Percentiles rank a stretch among this genome's conserved stretches.
Conservation (phyloP, 2,113 vertebrate genomes). For the Chionis minor region DNA sequence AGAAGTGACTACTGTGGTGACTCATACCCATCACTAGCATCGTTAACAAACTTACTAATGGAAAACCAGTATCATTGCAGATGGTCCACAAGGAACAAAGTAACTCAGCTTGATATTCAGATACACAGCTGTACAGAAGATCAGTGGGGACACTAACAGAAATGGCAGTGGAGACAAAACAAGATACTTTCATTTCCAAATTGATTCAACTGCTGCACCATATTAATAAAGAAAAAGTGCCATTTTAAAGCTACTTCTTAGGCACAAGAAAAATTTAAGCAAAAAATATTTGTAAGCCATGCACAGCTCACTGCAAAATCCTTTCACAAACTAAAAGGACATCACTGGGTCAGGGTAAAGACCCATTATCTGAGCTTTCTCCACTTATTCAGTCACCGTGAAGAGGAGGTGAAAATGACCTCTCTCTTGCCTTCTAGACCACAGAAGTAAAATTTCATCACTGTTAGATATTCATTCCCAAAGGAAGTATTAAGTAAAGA, state of each 20-base stretch:
- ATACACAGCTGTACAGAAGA: not conserved
- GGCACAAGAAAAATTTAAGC: not conserved
- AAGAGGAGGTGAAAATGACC: not conserved
- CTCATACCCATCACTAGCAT: not conserved
- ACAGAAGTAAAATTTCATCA: not conserved
- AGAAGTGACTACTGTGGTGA: not conserved
- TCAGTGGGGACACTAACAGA: not conserved
- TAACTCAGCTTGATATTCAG: not conserved
- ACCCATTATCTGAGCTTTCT: not conserved
- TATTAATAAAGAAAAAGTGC: not conserved
- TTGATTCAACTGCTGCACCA: not conserved
- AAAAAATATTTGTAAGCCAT: not conserved
- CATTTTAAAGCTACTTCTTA: not conserved
- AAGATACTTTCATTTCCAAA: not conserved
- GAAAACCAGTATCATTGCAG: not conserved
- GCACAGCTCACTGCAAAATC: not conserved
- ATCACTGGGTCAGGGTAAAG: not conserved
- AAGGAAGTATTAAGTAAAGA: not conserved
- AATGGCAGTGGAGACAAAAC: not conserved
- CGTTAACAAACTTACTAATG: not conserved
- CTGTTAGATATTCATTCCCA: not conserved
- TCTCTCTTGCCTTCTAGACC: not conserved
- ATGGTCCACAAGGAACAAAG: not conserved
- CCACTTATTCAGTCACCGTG: not conserved
- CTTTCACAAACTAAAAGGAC: not conserved